phyloP scores from a whole-genome alignment of 2,797 vertebrate species.

The Gadopsis bispinosus region DNA sequence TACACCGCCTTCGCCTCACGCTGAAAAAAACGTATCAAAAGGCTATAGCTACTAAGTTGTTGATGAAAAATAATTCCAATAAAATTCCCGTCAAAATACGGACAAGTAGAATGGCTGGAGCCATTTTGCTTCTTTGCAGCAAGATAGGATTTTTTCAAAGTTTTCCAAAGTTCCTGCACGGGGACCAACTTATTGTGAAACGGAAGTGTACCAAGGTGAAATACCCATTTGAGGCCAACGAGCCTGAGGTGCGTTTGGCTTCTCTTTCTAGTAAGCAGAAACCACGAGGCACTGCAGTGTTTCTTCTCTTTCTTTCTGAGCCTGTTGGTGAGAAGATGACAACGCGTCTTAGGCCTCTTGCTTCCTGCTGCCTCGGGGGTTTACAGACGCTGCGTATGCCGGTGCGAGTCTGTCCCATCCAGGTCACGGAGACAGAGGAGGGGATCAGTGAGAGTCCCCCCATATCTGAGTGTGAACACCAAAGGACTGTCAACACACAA shows the following conservation, averaged over 20 bases:
- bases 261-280: constrained; percentile 28
- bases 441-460: not conserved
- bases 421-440: constrained; percentile 24
- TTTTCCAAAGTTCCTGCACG: no score
- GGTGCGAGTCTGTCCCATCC: constrained; percentile 20
- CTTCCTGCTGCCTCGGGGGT: constrained; percentile 38
- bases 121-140: no score
- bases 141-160: no score
- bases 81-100: no score
- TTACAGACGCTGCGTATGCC: constrained; percentile 15
- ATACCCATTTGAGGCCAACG: constrained; percentile 15
- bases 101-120: no score
- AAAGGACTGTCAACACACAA: constrained; percentile 11
- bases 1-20: not conserved
- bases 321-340: constrained; percentile 21
- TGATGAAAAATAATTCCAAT: no score
- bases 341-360: constrained; percentile 39
- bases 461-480: constrained; percentile 19
- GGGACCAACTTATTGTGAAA: not conserved
- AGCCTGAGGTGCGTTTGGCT: constrained; percentile 11
- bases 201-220: constrained; percentile 7
- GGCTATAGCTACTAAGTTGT: no score
- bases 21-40: not conserved
- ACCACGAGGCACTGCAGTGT: constrained; percentile 13
- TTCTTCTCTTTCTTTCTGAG: constrained; percentile 27